Evolutionary conservation across 2,888 invertebrate genomes (phyloP).

Genomic region (Drosophila fulvimacula): DNA sequence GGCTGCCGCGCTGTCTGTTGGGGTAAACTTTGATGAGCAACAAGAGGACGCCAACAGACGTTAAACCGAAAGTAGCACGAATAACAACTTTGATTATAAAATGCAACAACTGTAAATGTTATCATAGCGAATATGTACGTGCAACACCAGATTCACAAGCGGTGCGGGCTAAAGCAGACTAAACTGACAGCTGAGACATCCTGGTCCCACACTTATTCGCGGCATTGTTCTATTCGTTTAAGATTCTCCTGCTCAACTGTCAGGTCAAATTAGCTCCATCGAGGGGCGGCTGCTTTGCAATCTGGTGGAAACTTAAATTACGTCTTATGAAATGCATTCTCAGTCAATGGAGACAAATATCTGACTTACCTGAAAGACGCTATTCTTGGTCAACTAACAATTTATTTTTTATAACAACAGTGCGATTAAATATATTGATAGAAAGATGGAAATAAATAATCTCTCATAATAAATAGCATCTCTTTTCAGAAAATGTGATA

Average conservation of each 20-base stretch:
- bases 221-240: slow-evolving; percentile 47
- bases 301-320: slow-evolving; percentile 38
- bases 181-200: slow-evolving; percentile 31
- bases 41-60: slow-evolving; percentile 48
- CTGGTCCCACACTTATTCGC: slow-evolving; percentile 14
- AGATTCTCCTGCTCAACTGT: slow-evolving; percentile 45
- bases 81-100: slow-evolving; percentile 78
- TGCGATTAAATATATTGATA: too few relatives aligned
- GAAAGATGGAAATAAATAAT: too few relatives aligned
- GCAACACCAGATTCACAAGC: slow-evolving; percentile 22
- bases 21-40: slow-evolving; percentile 76
- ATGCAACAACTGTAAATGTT: slow-evolving; percentile 77
- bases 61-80: slow-evolving; percentile 66
- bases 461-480: too few relatives aligned
- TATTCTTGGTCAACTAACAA: too few relatives aligned
- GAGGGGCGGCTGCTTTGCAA: slow-evolving; percentile 21
- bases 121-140: slow-evolving; percentile 67
- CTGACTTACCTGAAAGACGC: neutral
- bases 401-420: too few relatives aligned
- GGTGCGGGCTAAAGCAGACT: neutral
- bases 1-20: slow-evolving; percentile 68
- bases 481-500: too few relatives aligned
- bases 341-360: neutral
- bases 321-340: slow-evolving; percentile 9
- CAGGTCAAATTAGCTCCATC: slow-evolving; percentile 50